Percentiles rank a stretch among this genome's conserved stretches.
Evolutionary conservation across 2,797 vertebrate species (phyloP).

Genomic region (Helostoma temminkii): DNA sequence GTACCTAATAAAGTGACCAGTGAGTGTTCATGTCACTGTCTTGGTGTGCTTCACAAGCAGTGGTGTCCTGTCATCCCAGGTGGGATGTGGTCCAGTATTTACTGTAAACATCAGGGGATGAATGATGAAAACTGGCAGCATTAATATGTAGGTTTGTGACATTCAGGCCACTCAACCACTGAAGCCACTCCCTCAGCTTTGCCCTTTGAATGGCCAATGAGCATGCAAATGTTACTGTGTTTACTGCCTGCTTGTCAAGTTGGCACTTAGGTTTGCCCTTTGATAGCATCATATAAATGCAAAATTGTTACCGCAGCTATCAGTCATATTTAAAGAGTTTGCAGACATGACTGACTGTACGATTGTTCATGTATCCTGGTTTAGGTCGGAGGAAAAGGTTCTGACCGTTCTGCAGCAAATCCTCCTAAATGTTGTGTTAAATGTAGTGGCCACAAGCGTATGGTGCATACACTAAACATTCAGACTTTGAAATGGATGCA

Average conservation of each 20-base stretch:
- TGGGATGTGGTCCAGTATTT: no score
- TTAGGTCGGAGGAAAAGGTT: conserved; percentile 8
- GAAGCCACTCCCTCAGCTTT: conserved; percentile 56
- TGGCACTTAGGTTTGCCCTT: conserved; percentile 60
- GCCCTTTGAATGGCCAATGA: conserved; percentile 76
- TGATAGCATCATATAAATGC: conserved; percentile 71
- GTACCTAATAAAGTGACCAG: no score
- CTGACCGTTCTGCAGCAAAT: neutral
- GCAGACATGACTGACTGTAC: conserved; percentile 11
- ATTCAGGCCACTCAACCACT: neutral
- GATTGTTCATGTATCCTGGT: conserved; percentile 13
- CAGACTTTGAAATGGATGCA: conserved; percentile 44
- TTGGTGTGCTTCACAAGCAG: no score
- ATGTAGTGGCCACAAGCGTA: conserved; percentile 4
- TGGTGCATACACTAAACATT: neutral
- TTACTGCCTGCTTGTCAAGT: conserved; percentile 59
- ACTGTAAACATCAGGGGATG: neutral
- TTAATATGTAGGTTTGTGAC: neutral
- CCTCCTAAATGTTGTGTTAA: conserved; percentile 15
- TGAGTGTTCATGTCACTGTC: no score
- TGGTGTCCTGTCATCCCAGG: no score
- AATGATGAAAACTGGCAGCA: neutral
- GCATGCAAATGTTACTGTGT: conserved; percentile 77
- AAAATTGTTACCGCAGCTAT: conserved; percentile 57
- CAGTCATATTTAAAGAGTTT: conserved; percentile 50